Base-by-base conservation (phyloP, 2,113 vertebrate species). In the Beaufortia kweichowensis region DNA sequence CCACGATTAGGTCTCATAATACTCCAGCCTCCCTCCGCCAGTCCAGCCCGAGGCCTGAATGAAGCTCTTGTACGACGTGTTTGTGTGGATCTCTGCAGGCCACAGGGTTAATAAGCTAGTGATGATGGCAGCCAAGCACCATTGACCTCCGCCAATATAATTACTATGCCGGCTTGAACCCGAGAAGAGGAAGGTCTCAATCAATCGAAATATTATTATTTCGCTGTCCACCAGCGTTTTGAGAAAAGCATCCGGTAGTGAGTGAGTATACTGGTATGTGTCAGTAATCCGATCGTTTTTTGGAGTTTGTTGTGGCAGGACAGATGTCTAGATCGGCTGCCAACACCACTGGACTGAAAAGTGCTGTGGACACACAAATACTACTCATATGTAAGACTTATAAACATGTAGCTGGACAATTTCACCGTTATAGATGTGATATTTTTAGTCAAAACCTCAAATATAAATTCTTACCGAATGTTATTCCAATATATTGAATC, bases 81-180 rank as follows among this genome's bases (percentile, higher is more conserved):
- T 92, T 93, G 91, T 92, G 91, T 92, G 90, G 87, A 85, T 74
- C 85, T 87, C 94, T 92, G 93, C 92, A 91, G 92, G 88, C 89
- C 91, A 83, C 85, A 88, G 86, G 88, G 90, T 91, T 94, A 95
- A 94, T 95, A 94, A 94, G 91, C 86, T 92, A 84, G 94, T 94
- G 94, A 93, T 93, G 94, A 95, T 87, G 89, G 92, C 89, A 82
- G 84, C 68, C 81, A 80, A 87, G 83, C 86, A 83, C 87, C 77
- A 80, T 68, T 92, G 91, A 94, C 91, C 90, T 86, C 84, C 86
- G 90, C 90, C 91, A 89, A 91, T 90, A 79, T 87, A 87, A 91
- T 90, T 92, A 91, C 85, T 89, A 80, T 79, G 82, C 87, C 43
- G 0, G 84, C 81, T 85, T 69, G 69, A 83, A 87, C 85, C 82